These are phyloP conservation scores for Drosophila mauritiana DNA, from an alignment of 1,140 invertebrate species.

Conservation along the genomic window DNA sequence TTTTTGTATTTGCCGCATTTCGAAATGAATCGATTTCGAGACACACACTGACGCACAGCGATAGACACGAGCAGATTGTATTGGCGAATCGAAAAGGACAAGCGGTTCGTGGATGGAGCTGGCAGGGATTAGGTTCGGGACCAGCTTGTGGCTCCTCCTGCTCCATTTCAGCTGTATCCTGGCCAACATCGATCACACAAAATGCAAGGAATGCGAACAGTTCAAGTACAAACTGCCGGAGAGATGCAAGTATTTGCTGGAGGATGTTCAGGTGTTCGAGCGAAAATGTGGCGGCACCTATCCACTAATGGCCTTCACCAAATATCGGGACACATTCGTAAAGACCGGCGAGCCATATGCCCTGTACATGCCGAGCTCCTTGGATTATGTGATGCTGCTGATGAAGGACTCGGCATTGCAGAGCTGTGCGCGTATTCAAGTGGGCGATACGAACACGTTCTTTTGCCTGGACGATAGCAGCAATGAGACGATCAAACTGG, in stretches of 20 bases:
- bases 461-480: conserved; percentile 1
- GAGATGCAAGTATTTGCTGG: conserved; percentile 39
- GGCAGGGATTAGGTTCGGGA: background rate
- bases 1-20: background rate
- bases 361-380: conserved; percentile 33
- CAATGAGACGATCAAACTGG: conserved; percentile 22
- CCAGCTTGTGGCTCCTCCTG: background rate
- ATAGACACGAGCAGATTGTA: background rate
- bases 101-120: background rate
- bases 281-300: conserved; percentile 32
- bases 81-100: background rate
- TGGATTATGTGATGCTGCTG: conserved; percentile 32
- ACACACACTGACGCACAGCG: conserved; percentile 9
- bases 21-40: conserved; percentile 12
- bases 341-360: conserved; percentile 41
- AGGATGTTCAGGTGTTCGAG: background rate
- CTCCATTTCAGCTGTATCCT: background rate
- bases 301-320: conserved; percentile 40
- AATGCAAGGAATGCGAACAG: background rate
- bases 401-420: conserved; percentile 50
- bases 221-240: conserved; percentile 15
- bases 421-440: conserved; percentile 17
- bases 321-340: conserved; percentile 55
- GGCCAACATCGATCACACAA: too few relatives aligned
- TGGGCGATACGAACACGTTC: conserved; percentile 26